These are phyloP conservation scores for Pseudoatta argentina DNA, from an alignment of 1,140 invertebrate species.

Conservation along the genomic window DNA sequence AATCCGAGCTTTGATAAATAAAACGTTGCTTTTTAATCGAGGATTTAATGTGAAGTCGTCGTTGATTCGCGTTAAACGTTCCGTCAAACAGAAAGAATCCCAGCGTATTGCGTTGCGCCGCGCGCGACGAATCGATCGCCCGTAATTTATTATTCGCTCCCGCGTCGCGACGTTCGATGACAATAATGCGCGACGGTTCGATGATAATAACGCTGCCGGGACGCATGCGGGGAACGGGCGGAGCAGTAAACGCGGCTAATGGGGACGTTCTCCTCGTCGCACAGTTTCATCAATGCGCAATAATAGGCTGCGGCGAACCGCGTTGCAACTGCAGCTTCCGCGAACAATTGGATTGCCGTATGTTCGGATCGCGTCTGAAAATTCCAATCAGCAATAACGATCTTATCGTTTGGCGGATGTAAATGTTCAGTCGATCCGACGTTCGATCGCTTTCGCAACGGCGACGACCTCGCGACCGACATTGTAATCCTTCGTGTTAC, in stretches of 20 bases:
- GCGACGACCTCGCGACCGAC: slow-evolving; percentile 25
- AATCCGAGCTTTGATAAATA: slow-evolving; percentile 25
- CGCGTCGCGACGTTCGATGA: slow-evolving; percentile 60
- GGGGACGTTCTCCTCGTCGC: slow-evolving; percentile 59
- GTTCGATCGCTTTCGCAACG: slow-evolving; percentile 15
- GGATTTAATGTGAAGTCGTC: slow-evolving; percentile 5
- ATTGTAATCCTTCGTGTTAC: slow-evolving; percentile 57
- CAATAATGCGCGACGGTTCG: slow-evolving; percentile 59
- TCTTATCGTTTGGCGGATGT: slow-evolving; percentile 64
- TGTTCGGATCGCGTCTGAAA: slow-evolving; percentile 67
- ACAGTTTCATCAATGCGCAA: slow-evolving; percentile 72
- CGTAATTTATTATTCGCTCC: slow-evolving; percentile 57
- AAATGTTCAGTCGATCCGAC: slow-evolving; percentile 29
- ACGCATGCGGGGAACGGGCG: not conserved
- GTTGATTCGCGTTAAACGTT: slow-evolving; percentile 23
- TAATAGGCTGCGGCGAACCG: slow-evolving; percentile 67
- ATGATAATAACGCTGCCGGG: slow-evolving; percentile 42
- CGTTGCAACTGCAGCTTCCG: slow-evolving; percentile 23
- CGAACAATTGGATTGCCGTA: slow-evolving; percentile 71
- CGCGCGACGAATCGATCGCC: slow-evolving; percentile 39
- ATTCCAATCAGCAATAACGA: slow-evolving; percentile 73
- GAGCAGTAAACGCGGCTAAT: slow-evolving; percentile 43
- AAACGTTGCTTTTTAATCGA: slow-evolving; percentile 31
- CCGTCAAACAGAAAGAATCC: slow-evolving; percentile 51
- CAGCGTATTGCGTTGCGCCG: slow-evolving; percentile 3